Percentiles rank a stretch among this genome's conserved stretches.
Conservation (phyloP, 2,888 invertebrate genomes). For the Agrilus cyanescens region DNA sequence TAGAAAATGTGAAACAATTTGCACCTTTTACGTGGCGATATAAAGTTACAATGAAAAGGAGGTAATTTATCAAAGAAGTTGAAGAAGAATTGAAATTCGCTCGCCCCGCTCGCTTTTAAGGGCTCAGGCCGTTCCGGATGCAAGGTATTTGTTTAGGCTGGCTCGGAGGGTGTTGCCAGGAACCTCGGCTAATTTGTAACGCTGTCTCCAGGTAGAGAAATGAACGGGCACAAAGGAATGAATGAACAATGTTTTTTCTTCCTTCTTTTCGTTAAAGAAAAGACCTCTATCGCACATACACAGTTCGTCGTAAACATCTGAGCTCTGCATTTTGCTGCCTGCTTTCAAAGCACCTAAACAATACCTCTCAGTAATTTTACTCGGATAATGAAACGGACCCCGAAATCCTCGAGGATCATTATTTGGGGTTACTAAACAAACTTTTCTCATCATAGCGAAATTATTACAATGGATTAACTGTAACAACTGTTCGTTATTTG, state of each 20-base stretch:
- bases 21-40: constrained; percentile 9
- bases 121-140: constrained; percentile 25
- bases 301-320: constrained; percentile 11
- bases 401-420: no score
- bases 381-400: no score
- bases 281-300: constrained; percentile 1
- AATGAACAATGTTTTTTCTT: constrained; percentile 22
- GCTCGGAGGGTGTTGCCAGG: constrained; percentile 24
- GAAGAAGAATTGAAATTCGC: constrained; percentile 8
- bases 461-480: no score
- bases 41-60: constrained; percentile 8
- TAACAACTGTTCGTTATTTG: no score
- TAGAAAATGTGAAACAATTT: constrained; percentile 5
- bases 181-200: constrained; percentile 32
- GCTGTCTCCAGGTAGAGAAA: constrained; percentile 27
- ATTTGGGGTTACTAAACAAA: no score
- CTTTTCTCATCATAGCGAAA: no score
- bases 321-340: constrained; percentile 8
- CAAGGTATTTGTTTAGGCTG: constrained; percentile 31
- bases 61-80: constrained; percentile 10
- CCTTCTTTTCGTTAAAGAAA: constrained; percentile 3
- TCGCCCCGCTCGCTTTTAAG: constrained; percentile 8
- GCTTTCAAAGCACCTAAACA: no score
- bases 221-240: constrained; percentile 25
- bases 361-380: no score